Conservation (phyloP, 2,888 invertebrate species). For the Nasonia oneida region DNA sequence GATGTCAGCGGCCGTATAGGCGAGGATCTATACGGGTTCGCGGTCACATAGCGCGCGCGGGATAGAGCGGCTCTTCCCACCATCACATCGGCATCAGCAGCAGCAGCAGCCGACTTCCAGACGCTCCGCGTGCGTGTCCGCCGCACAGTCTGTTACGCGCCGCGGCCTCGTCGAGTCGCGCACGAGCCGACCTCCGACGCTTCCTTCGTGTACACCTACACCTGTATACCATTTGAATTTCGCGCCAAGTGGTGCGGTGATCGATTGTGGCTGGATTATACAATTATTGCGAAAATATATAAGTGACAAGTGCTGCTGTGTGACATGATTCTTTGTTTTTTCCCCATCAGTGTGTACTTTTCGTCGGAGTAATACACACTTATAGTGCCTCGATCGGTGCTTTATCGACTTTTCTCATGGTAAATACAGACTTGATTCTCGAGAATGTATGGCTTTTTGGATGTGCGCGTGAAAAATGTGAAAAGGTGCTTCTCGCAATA, state of each 20-base stretch:
- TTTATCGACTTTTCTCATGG: too few relatives aligned
- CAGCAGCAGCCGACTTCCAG: neutral
- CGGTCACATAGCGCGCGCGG: neutral
- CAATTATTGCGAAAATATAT: too few relatives aligned
- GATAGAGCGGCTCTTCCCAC: neutral
- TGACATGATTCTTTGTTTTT: too few relatives aligned
- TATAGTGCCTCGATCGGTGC: too few relatives aligned
- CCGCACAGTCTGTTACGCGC: constrained; percentile 40
- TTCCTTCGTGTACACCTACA: neutral
- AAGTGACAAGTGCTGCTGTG: neutral
- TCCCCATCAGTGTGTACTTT: too few relatives aligned
- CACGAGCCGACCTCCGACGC: neutral
- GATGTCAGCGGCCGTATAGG: neutral
- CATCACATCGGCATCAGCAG: neutral
- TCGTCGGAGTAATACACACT: too few relatives aligned
- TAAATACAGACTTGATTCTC: too few relatives aligned
- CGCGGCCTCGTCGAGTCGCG: constrained; percentile 13
- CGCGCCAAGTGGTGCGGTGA: neutral
- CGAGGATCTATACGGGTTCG: neutral
- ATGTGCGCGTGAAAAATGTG: neutral
- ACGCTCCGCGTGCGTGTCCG: neutral
- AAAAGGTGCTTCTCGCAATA: neutral
- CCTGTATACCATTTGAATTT: constrained; percentile 15
- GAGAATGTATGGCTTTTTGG: too few relatives aligned
- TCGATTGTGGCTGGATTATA: neutral